phyloP scores from a whole-genome alignment of 2,113 vertebrate species.

The Proteles cristata region DNA sequence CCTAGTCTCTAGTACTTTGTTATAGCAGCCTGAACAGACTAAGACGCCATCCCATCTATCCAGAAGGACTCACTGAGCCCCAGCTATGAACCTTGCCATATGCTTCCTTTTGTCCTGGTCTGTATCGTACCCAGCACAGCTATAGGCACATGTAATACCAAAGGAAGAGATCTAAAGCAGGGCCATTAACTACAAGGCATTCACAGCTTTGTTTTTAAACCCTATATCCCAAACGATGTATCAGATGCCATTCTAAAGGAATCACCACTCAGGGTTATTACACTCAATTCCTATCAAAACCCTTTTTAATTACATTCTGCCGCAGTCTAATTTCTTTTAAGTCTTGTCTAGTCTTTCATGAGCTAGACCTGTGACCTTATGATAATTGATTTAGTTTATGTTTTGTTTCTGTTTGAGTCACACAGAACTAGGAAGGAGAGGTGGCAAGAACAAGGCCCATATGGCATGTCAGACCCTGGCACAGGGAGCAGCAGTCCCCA shows the following conservation, averaged over 20 bases:
- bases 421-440: neutral
- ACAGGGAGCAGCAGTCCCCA: neutral
- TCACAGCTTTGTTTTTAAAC: conserved; percentile 51
- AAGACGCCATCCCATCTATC: neutral
- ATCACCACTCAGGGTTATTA: conserved; percentile 22
- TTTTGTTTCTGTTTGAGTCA: conserved; percentile 46
- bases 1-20: neutral
- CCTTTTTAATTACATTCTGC: conserved; percentile 65
- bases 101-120: neutral
- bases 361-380: conserved; percentile 67
- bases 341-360: conserved; percentile 50
- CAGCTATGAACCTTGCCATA: neutral
- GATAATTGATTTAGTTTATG: conserved; percentile 57
- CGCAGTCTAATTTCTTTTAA: conserved; percentile 69
- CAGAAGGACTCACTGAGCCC: neutral
- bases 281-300: conserved; percentile 58
- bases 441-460: neutral
- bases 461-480: neutral
- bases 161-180: conserved; percentile 6
- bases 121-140: neutral
- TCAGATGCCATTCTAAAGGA: conserved; percentile 30
- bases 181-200: conserved; percentile 24
- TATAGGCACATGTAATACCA: neutral
- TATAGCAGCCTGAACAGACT: neutral
- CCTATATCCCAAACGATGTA: neutral